phyloP scores from a whole-genome alignment of 2,113 vertebrate species.

The Phaethon lepturus region DNA sequence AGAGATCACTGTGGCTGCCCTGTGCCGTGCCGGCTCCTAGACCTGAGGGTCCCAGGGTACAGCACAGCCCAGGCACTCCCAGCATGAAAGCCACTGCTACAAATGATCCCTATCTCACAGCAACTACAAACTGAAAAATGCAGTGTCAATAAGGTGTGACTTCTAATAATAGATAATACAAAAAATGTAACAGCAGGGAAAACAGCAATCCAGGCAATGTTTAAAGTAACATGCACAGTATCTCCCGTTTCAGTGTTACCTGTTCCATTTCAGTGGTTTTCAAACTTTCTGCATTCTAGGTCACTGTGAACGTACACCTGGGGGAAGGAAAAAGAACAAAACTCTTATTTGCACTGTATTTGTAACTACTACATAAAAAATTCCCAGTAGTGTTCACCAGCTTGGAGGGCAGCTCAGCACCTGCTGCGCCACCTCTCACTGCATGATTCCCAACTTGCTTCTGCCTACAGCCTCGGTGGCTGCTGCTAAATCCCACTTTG shows the following conservation, averaged over 20 bases:
- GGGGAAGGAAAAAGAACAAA: neutral
- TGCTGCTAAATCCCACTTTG: neutral
- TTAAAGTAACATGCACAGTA: neutral
- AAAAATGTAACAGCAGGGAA: neutral
- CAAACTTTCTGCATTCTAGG: neutral
- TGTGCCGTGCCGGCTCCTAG: accelerated
- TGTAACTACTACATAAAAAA: neutral
- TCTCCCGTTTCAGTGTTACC: accelerated
- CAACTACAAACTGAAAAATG: neutral
- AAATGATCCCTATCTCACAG: too few relatives aligned
- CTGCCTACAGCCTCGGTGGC: neutral
- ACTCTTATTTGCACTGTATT: neutral
- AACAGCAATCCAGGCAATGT: neutral
- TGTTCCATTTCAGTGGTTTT: neutral
- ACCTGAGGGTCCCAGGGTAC: accelerated
- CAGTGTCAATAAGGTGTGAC: neutral
- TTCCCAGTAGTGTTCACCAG: neutral
- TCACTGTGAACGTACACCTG: neutral
- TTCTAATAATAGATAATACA: accelerated
- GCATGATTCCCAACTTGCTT: neutral
- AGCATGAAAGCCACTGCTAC: neutral
- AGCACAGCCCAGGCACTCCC: neutral
- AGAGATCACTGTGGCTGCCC: accelerated
- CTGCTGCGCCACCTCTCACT: neutral
- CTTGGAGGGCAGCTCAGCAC: neutral